Evolutionary conservation across 2,113 vertebrate genomes (phyloP).

Genomic region (Dasyurus viverrinus): DNA sequence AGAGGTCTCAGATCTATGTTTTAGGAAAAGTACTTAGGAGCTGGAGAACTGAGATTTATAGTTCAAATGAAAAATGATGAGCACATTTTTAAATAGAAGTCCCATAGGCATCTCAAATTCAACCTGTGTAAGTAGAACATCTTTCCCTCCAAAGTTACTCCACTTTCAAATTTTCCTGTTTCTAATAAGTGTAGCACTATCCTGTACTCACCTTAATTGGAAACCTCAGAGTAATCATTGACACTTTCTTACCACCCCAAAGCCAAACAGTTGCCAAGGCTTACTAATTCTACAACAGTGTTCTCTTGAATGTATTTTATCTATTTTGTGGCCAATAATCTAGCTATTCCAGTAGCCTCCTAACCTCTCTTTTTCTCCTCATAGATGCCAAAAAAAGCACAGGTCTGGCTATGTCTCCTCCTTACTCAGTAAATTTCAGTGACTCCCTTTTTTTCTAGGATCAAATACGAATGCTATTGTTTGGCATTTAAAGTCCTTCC

Average conservation of each 20-base stretch:
- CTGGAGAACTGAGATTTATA: not conserved
- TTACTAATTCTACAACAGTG: not conserved
- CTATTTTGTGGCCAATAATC: not conserved
- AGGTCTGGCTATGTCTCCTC: not conserved
- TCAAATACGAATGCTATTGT: not conserved
- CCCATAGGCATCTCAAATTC: not conserved
- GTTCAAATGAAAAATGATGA: not conserved
- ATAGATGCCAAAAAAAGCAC: not conserved
- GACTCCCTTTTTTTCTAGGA: not conserved
- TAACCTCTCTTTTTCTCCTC: not conserved
- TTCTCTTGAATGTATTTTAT: not conserved
- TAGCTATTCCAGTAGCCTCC: not conserved
- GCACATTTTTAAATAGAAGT: not conserved
- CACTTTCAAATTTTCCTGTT: not conserved
- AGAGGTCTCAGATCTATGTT: not conserved
- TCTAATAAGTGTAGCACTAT: not conserved
- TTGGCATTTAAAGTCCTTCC: not conserved
- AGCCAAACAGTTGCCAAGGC: not conserved
- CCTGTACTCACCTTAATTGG: not conserved
- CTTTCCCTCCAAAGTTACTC: not conserved
- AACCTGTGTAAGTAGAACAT: not conserved
- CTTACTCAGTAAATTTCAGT: not conserved
- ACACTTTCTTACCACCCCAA: not conserved
- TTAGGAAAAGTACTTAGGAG: not conserved
- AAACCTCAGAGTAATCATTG: not conserved